Base-by-base conservation (phyloP, 2,888 invertebrate genomes). In the Cetonia aurata region DNA sequence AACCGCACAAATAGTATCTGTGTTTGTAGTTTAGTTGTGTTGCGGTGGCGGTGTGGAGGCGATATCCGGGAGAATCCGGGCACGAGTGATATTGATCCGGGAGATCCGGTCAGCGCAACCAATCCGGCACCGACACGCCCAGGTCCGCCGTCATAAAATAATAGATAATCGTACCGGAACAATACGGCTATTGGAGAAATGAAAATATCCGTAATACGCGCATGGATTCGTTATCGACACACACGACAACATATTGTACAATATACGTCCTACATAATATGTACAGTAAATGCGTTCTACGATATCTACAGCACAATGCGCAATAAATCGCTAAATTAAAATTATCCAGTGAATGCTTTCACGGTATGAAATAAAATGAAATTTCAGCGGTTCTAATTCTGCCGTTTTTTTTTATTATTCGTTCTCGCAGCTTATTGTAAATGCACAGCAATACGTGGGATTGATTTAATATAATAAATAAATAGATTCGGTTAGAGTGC, bases 61-160 rank as follows among this genome's bases (percentile, higher is more conserved):
- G 79, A 81, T 81, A 80, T 81, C 82, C 80, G 82, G 81, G 81
- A 78, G 77, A 81, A 80, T 81, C 80, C 80, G 79, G 81, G 82
- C 80, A 77, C 79, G 77, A 74, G 78, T 83, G 83, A 83, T 83
- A 83, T 83, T 82, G 83, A 83, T 83, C 82, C 82, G 80, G 82
- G 76, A 81, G 80, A 82, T 83, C 82, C 83, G 82, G 83, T 81
- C 81, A 76, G 76, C 75, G 72, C 80, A 56, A 80, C 82, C 82
- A 82, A 82, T 82, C 82, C 79, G 77, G 76, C 78, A 75, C 76
- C 77, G 82, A 79, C 82, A 82, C 82, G 81, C 82, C 82, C 82
- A 80, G 78, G 44, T 4, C 69, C 69, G 41, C 15, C 69, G 60
- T 69, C 25, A 69, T 60, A 69, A 48, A 60, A 69, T 69, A 69